These are phyloP conservation scores for Momotus momota DNA, from an alignment of 2,797 vertebrate species.

Conservation along the genomic window DNA sequence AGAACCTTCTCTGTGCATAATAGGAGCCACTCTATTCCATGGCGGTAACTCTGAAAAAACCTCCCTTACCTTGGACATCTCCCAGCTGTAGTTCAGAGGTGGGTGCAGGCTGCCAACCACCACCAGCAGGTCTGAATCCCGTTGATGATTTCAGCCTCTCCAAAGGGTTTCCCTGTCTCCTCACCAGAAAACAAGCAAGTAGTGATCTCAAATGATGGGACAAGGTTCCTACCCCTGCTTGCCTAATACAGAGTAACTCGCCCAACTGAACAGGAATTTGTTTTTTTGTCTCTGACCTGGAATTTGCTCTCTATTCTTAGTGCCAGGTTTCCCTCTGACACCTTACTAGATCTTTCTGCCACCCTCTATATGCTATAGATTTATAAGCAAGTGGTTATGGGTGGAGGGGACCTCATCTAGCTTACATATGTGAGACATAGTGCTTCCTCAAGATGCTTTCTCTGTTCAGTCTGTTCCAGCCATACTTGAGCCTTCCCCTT, in stretches of 20 bases:
- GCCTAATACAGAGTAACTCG: background rate
- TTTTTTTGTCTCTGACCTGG: background rate
- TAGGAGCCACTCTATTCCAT: background rate
- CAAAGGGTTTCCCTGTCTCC: background rate
- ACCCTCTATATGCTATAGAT: fast-evolving
- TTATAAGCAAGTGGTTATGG: background rate
- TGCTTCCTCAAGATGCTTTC: background rate
- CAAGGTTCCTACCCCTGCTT: background rate
- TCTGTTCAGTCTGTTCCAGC: background rate
- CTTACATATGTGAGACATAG: background rate
- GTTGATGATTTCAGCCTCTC: background rate
- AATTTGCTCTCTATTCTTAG: background rate
- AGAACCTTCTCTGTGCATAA: background rate
- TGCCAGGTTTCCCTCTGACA: background rate
- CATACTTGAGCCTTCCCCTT: background rate
- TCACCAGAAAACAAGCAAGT: background rate
- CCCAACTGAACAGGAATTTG: background rate
- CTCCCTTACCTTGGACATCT: background rate
- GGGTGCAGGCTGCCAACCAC: background rate
- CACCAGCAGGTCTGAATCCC: background rate
- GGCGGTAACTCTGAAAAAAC: background rate
- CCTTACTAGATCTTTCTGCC: background rate
- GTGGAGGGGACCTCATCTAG: background rate
- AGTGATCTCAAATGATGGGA: background rate
- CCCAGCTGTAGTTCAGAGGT: background rate